These are phyloP conservation scores for Euwallacea similis DNA, from an alignment of 1,140 invertebrate species.

Conservation along the genomic window DNA sequence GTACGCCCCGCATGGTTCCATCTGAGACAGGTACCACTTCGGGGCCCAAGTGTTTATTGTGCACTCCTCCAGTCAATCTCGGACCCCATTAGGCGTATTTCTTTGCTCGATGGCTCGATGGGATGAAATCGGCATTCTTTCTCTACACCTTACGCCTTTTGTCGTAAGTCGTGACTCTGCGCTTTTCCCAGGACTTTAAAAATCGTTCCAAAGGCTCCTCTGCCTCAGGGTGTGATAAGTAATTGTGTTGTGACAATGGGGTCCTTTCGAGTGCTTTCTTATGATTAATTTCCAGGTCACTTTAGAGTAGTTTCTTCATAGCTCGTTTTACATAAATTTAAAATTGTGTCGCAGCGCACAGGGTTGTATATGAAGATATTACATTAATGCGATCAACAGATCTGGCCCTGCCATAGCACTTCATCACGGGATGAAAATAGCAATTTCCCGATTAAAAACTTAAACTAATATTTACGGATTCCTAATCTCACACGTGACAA, in stretches of 20 bases:
- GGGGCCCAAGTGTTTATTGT: slow-evolving; percentile 33
- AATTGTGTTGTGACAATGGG: no score
- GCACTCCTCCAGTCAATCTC: slow-evolving; percentile 26
- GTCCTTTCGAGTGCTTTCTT: no score
- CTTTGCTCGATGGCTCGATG: slow-evolving; percentile 5
- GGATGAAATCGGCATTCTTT: slow-evolving; percentile 24
- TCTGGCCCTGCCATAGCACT: no score
- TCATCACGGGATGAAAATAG: neutral
- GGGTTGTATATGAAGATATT: no score
- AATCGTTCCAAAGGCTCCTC: no score
- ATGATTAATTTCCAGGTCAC: no score
- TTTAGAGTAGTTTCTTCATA: no score
- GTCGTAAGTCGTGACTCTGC: slow-evolving; percentile 8
- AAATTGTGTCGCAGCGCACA: no score
- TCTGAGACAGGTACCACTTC: slow-evolving; percentile 30
- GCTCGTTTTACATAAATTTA: no score
- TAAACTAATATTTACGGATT: slow-evolving; percentile 26
- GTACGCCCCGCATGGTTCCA: slow-evolving; percentile 29
- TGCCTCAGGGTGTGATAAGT: no score
- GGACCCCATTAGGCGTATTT: slow-evolving; percentile 25
- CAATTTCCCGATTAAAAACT: slow-evolving; percentile 7
- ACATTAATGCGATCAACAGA: no score
- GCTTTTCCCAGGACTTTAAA: slow-evolving; percentile 13
- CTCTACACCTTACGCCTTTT: slow-evolving; percentile 21
- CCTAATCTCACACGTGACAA: slow-evolving; percentile 16